Base-by-base conservation (phyloP, 2,113 vertebrate species). In the Azemiops feae region DNA sequence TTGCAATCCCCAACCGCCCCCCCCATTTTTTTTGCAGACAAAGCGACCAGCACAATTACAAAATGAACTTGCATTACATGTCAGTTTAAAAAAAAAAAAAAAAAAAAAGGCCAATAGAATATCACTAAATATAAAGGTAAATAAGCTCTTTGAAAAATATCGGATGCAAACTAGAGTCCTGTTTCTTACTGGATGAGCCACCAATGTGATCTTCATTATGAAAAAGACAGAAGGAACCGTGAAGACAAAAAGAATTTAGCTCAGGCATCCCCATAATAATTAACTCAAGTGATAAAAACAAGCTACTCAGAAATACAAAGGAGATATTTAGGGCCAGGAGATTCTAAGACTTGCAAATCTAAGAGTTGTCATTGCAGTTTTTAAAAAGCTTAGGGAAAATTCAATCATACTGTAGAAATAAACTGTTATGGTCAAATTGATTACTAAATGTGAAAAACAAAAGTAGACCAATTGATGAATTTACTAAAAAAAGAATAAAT, bases 41-140 rank as follows among this genome's bases (percentile, higher is more conserved):
- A 94, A 64, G 22, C 94, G 23, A 30, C 0, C 90, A 91, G 34
- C 90, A 92, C 34, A 91, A 69, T 39, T 39, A 14, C 54, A 94
- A 92, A 95, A 85, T 10, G 8, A 93, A 74, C 23, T n/a, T 89
- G 50, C 34, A 74, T 30, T 57, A 10, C 89, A 90, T 0, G 23
- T 74, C 18, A 52, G 89, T 89, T 93, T 55, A 7, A 47, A 47
- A 50, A 6, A 47, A 47, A 47, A 47, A 6, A 47, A 50, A 50
- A 9, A 50, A 50, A 96, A 16, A 95, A 87, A 69, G 86, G 74
- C 92, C 89, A 95, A 87, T 58, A 93, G 55, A 91, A 86, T 91
- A 64, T 58, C 90, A 94, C 87, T 27, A 86, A 86, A 25, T 87
- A 58, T 57, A 47, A 87, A 92, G 43, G 11, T 74, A 92, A 86